Evolutionary conservation across 2,888 invertebrate species (phyloP).

Genomic region (Cephus pulcher): DNA sequence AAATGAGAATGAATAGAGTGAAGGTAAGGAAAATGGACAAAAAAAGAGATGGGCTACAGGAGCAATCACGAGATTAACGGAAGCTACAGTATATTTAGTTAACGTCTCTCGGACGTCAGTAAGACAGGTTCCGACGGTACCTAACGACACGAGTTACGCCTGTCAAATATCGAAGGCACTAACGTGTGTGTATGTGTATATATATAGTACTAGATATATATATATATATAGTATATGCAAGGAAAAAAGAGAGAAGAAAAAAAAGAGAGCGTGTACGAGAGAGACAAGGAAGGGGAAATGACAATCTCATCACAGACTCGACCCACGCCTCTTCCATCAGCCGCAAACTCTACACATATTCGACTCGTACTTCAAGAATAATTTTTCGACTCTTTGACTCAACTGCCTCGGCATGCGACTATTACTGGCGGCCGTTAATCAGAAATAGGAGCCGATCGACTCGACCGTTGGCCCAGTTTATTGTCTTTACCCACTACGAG

Average conservation of each 20-base stretch:
- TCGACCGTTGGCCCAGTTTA: conserved; percentile 4
- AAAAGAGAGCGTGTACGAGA: conserved; percentile 7
- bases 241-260: conserved; percentile 7
- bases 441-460: conserved; percentile 17
- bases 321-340: too few relatives aligned
- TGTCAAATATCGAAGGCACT: conserved; percentile 38
- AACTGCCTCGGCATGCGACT: conserved; percentile 1
- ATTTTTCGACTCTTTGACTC: not conserved
- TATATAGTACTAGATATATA: not conserved
- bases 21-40: conserved; percentile 3
- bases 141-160: conserved; percentile 28
- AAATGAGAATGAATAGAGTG: not conserved
- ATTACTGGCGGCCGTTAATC: conserved; percentile 23
- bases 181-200: conserved; percentile 23
- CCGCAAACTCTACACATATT: too few relatives aligned
- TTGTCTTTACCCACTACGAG: not conserved
- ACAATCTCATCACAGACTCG: too few relatives aligned
- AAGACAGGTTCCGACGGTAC: conserved; percentile 15
- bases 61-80: not conserved
- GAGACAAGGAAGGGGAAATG: not conserved
- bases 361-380: too few relatives aligned
- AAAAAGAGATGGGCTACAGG: not conserved
- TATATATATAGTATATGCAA: conserved; percentile 4
- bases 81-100: conserved; percentile 29
- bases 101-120: conserved; percentile 18